phyloP scores from a whole-genome alignment of 2,888 invertebrate genomes.

The Campoplex capitator region DNA sequence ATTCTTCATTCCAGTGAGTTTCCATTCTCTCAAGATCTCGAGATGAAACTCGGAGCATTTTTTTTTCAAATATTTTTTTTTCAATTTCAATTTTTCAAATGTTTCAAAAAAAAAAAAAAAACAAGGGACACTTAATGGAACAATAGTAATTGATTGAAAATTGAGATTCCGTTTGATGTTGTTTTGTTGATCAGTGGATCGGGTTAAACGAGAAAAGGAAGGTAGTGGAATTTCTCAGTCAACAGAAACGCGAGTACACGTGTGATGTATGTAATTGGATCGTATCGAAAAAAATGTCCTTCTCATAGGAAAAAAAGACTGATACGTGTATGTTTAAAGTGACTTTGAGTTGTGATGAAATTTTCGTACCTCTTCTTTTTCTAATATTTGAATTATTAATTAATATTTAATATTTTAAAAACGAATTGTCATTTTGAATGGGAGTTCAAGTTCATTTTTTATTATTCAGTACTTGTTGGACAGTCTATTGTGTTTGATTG shows the following conservation, averaged over 20 bases:
- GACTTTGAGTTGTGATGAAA: neutral
- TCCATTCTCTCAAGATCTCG: neutral
- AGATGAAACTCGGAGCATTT: neutral
- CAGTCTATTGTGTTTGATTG: too few relatives aligned
- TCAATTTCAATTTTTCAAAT: too few relatives aligned
- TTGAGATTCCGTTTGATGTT: conserved; percentile 3
- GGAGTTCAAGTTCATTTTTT: too few relatives aligned
- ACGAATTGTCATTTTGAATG: too few relatives aligned
- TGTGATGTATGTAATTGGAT: neutral
- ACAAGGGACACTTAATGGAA: neutral
- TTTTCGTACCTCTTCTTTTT: neutral
- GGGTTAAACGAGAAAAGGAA: conserved; percentile 11
- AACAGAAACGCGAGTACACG: neutral
- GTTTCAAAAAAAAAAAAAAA: too few relatives aligned
- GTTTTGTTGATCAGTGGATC: conserved; percentile 39
- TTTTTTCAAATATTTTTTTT: too few relatives aligned
- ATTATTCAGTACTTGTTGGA: too few relatives aligned
- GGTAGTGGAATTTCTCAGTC: neutral
- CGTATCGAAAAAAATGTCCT: neutral
- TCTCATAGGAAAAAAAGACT: neutral
- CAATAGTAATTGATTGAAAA: conserved; percentile 36
- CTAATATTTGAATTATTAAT: neutral
- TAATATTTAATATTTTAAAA: neutral
- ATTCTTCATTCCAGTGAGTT: too few relatives aligned
- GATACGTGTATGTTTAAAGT: neutral